Base-by-base conservation (phyloP, 2,797 vertebrate genomes). In the Carcharodon carcharias region DNA sequence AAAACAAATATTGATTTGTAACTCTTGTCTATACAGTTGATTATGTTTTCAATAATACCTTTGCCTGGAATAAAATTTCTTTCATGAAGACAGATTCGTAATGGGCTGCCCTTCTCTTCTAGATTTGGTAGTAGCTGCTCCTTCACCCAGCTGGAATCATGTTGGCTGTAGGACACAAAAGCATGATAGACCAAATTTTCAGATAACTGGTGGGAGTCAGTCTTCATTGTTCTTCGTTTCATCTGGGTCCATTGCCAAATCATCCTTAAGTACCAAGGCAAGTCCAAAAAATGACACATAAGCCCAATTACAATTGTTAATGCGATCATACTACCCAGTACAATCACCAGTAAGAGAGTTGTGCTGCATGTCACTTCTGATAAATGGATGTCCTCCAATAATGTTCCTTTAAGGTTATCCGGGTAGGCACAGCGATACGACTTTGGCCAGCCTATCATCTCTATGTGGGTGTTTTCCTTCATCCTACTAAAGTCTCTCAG, bases 131-230 rank as follows among this genome's bases (percentile, higher is more conserved):
- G 96, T 96, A 99, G 97, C 96, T 97, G 97, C 0, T 97, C 97
- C 96, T 98, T 97, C 94, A 99, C 98, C 99, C 99, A 99, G 54
- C 96, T 45, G 0, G 97, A 97, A 7, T 99, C 98, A 0, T 97
- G 98, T 96, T 98, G 98, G 71, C 99, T 99, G 96, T 99, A 99
- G 1, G 99, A 99, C 80, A 99, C 96, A 96, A 99, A 99, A 0
- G 98, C 99, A 0, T 99, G 99, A 71, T 98, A 99, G 14, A 97
- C 96, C 95, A 99, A 95, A 4, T 98, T 97, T 96, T 98, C 97
- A 94, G 40, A 96, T 35, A 97, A 96, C 0, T 97, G 97, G 0
- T 96, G 77, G 56, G 7, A 2, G 54, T 96, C 80, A 23, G 71
- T 88, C 85, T 97, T 97, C 97, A 97, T 96, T 96, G 98, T 97